phyloP scores from a whole-genome alignment of 2,113 vertebrate genomes.

The Carassius gibelio region DNA sequence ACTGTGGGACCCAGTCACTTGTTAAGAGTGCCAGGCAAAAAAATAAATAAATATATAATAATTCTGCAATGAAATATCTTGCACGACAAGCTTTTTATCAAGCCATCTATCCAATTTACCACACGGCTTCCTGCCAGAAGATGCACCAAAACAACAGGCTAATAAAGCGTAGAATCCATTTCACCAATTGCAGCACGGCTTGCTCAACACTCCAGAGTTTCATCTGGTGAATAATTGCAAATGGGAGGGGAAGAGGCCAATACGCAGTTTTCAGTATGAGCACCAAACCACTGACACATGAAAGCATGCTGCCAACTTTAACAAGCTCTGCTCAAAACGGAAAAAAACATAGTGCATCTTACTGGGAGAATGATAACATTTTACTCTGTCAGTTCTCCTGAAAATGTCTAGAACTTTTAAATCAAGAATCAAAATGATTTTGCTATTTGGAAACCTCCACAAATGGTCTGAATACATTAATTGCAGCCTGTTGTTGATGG shows the following conservation, averaged over 20 bases:
- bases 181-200: conserved; percentile 58
- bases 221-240: conserved; percentile 68
- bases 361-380: conserved; percentile 7
- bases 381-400: background rate
- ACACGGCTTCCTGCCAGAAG: conserved; percentile 67
- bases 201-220: conserved; percentile 63
- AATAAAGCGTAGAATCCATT: conserved; percentile 36
- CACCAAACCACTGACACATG: conserved; percentile 47
- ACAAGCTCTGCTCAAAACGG: background rate
- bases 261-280: conserved; percentile 62
- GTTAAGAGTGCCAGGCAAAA: conserved; percentile 59
- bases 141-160: conserved; percentile 40
- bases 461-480: conserved; percentile 16
- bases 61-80: conserved; percentile 62
- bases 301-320: conserved; percentile 17
- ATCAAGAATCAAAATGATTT: background rate
- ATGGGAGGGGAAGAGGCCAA: conserved; percentile 63
- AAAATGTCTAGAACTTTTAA: background rate
- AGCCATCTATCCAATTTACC: conserved; percentile 72
- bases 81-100: conserved; percentile 71
- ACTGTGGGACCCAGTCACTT: conserved; percentile 64
- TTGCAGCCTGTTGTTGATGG: conserved; percentile 22
- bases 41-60: conserved; percentile 40
- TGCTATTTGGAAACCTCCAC: conserved; percentile 3
- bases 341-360: background rate